These are phyloP conservation scores for Mohoua ochrocephala DNA, from an alignment of 2,113 vertebrate genomes.

Conservation along the genomic window DNA sequence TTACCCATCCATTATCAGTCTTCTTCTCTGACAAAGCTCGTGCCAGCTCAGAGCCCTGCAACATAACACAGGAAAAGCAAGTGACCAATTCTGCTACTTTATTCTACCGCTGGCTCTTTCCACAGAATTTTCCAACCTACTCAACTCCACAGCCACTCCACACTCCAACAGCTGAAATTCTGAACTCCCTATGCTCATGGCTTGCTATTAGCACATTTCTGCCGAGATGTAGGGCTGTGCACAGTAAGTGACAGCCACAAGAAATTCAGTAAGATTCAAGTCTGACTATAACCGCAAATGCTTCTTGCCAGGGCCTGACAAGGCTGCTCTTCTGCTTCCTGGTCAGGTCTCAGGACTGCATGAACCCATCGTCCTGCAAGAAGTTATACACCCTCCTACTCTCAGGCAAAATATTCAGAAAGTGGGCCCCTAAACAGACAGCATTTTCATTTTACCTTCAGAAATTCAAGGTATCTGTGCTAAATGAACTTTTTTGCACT, in stretches of 20 bases:
- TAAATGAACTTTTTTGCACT: neutral
- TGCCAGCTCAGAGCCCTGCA: conserved; percentile 80
- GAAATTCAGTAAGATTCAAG: neutral
- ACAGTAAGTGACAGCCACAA: neutral
- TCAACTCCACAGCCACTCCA: neutral
- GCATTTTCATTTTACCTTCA: neutral
- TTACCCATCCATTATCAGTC: conserved; percentile 79
- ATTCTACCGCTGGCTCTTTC: neutral
- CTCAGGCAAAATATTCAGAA: neutral
- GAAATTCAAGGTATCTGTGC: neutral
- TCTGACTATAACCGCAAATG: neutral
- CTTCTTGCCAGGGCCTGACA: neutral
- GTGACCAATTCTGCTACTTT: neutral
- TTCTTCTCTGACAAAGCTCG: conserved; percentile 82
- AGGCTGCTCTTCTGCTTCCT: neutral
- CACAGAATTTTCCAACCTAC: neutral
- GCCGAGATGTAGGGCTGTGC: neutral
- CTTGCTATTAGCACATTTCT: neutral
- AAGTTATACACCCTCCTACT: neutral
- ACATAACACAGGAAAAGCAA: neutral
- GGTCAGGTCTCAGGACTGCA: neutral
- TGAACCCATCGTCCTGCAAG: neutral
- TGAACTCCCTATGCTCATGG: neutral
- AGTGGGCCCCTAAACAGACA: neutral
- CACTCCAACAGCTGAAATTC: neutral